Evolutionary conservation across 2,888 invertebrate species (phyloP).

Genomic region (Philereme vetulata): DNA sequence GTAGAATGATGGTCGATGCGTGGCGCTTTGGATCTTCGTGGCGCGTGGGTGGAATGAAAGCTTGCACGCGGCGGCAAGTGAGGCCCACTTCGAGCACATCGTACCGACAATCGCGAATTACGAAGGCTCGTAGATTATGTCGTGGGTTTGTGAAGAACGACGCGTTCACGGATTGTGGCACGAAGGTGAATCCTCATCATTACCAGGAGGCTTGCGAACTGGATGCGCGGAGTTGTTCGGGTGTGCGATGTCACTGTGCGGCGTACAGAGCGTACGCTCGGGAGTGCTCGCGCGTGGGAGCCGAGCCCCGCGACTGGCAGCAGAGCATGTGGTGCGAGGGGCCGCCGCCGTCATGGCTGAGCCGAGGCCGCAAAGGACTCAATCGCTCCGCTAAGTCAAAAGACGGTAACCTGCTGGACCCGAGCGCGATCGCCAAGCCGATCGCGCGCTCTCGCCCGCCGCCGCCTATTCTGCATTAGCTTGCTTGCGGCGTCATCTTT

Average conservation of each 20-base stretch:
- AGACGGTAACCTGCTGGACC: conserved; percentile 52
- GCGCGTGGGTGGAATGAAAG: conserved; percentile 92
- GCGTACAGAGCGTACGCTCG: conserved; percentile 95
- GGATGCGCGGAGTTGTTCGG: conserved; percentile 95
- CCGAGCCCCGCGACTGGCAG: conserved; percentile 89
- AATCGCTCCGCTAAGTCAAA: conserved; percentile 36
- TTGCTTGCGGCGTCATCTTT: conserved; percentile 55
- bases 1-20: conserved; percentile 86
- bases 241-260: conserved; percentile 93
- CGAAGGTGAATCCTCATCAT: conserved; percentile 90
- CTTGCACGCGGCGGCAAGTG: conserved; percentile 86
- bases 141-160: conserved; percentile 77
- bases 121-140: conserved; percentile 77
- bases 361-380: conserved; percentile 55
- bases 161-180: conserved; percentile 90
- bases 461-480: conserved; percentile 72
- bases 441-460: conserved; percentile 71
- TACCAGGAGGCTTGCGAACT: conserved; percentile 94
- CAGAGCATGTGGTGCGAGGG: conserved; percentile 86
- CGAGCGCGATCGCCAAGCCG: conserved; percentile 61
- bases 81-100: conserved; percentile 69
- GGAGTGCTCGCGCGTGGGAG: conserved; percentile 92
- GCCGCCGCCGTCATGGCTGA: conserved; percentile 66
- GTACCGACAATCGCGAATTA: conserved; percentile 75
- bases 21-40: conserved; percentile 94